Evolutionary conservation across 2,113 vertebrate genomes (phyloP), one percentile per base, ranked within the genome.

Genomic region (Cyphomyrus discorhynchus): DNA sequence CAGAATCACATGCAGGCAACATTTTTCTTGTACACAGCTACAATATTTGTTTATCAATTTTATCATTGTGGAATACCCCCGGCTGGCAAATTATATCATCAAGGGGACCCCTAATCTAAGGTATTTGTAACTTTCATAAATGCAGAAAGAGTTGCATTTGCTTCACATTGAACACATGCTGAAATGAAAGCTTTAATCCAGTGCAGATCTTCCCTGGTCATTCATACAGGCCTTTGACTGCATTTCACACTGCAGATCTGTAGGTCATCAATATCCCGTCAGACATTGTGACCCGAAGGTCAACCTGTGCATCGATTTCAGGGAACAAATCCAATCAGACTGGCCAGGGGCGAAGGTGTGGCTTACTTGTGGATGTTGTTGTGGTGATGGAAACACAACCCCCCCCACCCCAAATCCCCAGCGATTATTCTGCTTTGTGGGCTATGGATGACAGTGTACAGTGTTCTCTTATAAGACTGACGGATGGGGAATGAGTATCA

Each of bases 401-500:
- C 50, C 50, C 35, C 9, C 86, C 45, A 56, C 58, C 58, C n/a
- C 58, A 66, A 66, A 83, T 89, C 77, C 39, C 62, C 42, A 49
- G 47, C 0, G n/a, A 45, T n/a, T 52, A 31, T 49, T 74, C 21
- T 24, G 82, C 13, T 42, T 45, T 9, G 10, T 31, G 31, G 17
- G 31, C 31, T 27, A 58, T 42, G 53, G 53, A 58, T 35, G 53
- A 58, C n/a, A 53, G 45, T 70, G 35, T 50, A 42, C 50, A 8
- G 31, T 83, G 50, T 52, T 46, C 46, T 53, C 47, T 42, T 47
- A 19, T 3, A 10, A 52, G 19, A 19, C 46, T 87, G 53, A 46
- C 80, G 89, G 70, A 87, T 87, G 85, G 62, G 27, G 47, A 66
- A 10, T 87, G 45, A 87, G n/a, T 24, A 53, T 87, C 84, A 90